Percentiles rank a stretch among this genome's conserved stretches.
phyloP scores from a whole-genome alignment of 2,888 invertebrate species.

The Cheilosia urbana region DNA sequence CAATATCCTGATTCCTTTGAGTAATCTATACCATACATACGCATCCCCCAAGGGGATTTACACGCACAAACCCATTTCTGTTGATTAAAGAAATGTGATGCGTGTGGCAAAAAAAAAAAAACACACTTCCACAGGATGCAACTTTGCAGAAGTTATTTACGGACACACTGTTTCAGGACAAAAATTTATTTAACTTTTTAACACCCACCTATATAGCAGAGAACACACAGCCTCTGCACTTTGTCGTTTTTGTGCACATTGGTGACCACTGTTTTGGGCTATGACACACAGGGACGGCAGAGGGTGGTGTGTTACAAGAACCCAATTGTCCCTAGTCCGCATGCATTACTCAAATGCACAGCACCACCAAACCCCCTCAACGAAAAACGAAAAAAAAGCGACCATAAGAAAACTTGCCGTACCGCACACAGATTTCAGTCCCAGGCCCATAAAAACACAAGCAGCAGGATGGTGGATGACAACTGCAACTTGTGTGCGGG shows the following conservation, averaged over 20 bases:
- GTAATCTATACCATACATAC: slow-evolving; percentile 58
- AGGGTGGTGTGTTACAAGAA: slow-evolving; percentile 27
- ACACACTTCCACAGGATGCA: background rate
- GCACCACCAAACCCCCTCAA: background rate
- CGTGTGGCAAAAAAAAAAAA: background rate
- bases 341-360: slow-evolving; percentile 34
- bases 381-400: background rate
- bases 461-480: slow-evolving; percentile 45
- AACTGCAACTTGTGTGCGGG: slow-evolving; percentile 67
- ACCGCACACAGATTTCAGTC: slow-evolving; percentile 12
- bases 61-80: background rate
- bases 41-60: slow-evolving; percentile 19
- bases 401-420: slow-evolving; percentile 31
- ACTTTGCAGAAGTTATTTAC: slow-evolving; percentile 1
- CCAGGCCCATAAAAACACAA: slow-evolving; percentile 30
- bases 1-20: slow-evolving; percentile 60
- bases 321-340: slow-evolving; percentile 16
- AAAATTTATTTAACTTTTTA: slow-evolving; percentile 48
- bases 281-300: background rate
- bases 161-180: background rate
- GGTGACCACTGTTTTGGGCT: slow-evolving; percentile 29
- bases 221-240: background rate
- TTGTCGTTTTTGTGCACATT: background rate
- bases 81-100: slow-evolving; percentile 30
- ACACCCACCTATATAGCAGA: background rate